Percentiles rank a stretch among this genome's conserved stretches.
Evolutionary conservation across 2,797 vertebrate species (phyloP).

Genomic region (Cephalopachus bancanus): DNA sequence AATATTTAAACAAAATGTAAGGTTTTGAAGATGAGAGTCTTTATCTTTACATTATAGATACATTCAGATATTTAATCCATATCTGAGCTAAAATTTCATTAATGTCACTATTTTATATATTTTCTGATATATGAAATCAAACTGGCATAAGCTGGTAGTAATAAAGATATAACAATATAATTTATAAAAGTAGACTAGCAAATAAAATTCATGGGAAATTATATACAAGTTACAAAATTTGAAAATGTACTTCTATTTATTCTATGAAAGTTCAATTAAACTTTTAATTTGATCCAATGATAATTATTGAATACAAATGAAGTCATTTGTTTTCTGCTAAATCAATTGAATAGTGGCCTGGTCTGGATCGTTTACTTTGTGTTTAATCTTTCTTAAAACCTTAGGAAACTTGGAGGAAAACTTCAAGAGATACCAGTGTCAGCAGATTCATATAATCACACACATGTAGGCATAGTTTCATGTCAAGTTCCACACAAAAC

Average conservation of each 20-base stretch:
- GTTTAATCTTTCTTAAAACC: neutral
- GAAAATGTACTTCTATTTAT: neutral
- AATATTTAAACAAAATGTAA: neutral
- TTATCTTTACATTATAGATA: neutral
- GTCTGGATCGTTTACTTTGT: neutral
- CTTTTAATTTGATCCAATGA: neutral
- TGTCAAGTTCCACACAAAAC: neutral
- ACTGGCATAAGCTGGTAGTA: neutral
- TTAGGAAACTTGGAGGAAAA: neutral
- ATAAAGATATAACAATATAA: neutral
- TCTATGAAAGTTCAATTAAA: conserved; percentile 23
- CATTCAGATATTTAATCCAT: neutral
- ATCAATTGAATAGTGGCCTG: neutral
- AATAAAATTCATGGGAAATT: conserved; percentile 30
- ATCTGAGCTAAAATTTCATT: neutral
- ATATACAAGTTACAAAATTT: neutral
- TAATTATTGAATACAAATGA: conserved; percentile 28
- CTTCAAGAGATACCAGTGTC: neutral
- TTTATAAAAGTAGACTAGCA: neutral
- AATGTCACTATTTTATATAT: neutral
- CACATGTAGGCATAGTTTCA: neutral
- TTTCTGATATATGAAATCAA: neutral
- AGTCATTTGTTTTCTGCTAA: neutral
- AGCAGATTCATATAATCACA: neutral
- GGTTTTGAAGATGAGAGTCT: neutral